Base-by-base conservation (phyloP, 2,113 vertebrate genomes). In the Trochalopteron elliotii region DNA sequence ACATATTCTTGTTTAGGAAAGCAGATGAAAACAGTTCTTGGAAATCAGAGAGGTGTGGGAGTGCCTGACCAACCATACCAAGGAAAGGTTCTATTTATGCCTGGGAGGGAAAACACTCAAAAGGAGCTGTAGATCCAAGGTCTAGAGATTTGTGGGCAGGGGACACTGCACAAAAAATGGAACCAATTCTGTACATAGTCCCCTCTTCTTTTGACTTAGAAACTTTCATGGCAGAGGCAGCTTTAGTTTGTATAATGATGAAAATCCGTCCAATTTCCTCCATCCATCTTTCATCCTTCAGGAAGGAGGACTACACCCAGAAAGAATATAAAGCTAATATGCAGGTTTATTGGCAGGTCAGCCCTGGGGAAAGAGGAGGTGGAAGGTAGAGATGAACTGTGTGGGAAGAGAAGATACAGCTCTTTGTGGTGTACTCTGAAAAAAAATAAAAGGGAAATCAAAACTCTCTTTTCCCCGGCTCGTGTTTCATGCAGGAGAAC, bases 401-500 rank as follows among this genome's bases (percentile, higher is more conserved):
- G 17, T 49, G n/a, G 52, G 31, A 77, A 82, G 18, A 72, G 39
- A 86, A 19, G 24, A 7, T 13, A 47, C 13, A 45, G 17, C n/a
- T 81, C 84, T 35, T 67, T 53, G 20, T 72, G 44, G 27, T 39
- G 7, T 25, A 9, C 9, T 60, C 33, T 44, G 44, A 44, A 44
- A 52, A 28, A 50, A 80, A 50, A 31, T 47, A 27, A 55, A 56
- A 12, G 2, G 13, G 27, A 67, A 57, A 15, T n/a, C 15, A 61
- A 83, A 65, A 11, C 15, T 49, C 0, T 12, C 4, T 60, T 72
- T 42, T 39, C 15, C 3, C 18, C 0, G 0, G 4, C 3, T 19
- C 6, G 1, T 42, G 20, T 87, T 57, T 85, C 18, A 35, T 75
- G 15, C 13, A 42, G 42, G 21, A 55, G 47, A 53, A 68, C 39